Evolutionary conservation across 2,797 vertebrate genomes (phyloP).

Genomic region (Nyctibius grandis): DNA sequence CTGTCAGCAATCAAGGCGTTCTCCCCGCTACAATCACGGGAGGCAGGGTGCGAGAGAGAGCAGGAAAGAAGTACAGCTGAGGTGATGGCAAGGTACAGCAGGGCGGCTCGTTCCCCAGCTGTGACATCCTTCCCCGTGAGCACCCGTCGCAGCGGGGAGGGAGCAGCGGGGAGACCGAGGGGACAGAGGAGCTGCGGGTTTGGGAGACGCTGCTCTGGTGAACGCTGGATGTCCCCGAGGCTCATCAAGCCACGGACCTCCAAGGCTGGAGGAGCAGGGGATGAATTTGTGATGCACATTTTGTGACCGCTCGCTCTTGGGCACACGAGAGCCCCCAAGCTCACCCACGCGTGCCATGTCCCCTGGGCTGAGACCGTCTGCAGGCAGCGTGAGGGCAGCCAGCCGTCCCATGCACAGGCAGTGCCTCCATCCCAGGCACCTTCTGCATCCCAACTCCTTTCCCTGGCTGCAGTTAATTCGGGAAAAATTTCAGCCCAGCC

Average conservation of each 20-base stretch:
- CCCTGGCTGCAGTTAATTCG: background rate
- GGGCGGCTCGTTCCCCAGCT: background rate
- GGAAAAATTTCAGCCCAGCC: background rate
- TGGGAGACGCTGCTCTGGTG: background rate
- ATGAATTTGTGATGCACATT: background rate
- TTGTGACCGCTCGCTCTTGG: background rate
- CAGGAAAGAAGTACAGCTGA: background rate
- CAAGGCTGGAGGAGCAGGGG: background rate
- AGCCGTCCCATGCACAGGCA: background rate
- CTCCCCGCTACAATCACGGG: constrained; percentile 13
- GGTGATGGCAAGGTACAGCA: constrained; percentile 14
- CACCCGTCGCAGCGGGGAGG: background rate
- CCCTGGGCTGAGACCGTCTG: rapidly evolving
- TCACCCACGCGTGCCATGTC: too few species aligned
- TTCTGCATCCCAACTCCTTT: background rate
- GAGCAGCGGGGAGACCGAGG: rapidly evolving
- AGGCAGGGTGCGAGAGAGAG: background rate
- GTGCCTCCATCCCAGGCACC: background rate
- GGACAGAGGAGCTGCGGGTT: background rate
- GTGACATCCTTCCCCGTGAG: background rate
- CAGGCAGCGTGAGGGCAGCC: background rate
- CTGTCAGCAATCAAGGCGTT: constrained; percentile 70
- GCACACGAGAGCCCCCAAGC: background rate
- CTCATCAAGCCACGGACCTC: rapidly evolving
- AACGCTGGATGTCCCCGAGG: background rate